Percentiles rank a stretch among this genome's conserved stretches.
Evolutionary conservation across 2,888 invertebrate genomes (phyloP).

Genomic region (Dryadula phaetusa): DNA sequence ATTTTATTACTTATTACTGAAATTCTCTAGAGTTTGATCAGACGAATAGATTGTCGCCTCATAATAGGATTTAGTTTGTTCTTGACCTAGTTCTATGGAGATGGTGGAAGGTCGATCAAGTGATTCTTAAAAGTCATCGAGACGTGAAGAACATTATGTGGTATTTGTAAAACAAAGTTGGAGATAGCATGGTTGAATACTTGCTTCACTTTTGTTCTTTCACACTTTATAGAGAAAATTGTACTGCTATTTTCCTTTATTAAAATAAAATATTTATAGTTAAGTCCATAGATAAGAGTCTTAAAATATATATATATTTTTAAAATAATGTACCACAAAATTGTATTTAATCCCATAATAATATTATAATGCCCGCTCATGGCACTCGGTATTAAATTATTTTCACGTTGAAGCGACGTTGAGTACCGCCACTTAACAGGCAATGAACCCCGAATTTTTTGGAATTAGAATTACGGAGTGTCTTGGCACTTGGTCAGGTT

Average conservation of each 20-base stretch:
- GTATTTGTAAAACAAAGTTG: conserved; percentile 14
- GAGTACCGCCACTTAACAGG: too few species aligned
- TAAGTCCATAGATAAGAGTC: too few species aligned
- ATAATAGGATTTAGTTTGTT: conserved; percentile 39
- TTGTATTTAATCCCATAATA: too few species aligned
- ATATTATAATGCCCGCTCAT: too few species aligned
- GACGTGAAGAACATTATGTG: conserved; percentile 4
- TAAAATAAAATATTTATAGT: neutral
- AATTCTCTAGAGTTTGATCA: conserved; percentile 29
- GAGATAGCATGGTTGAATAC: neutral
- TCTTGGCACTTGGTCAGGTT: too few species aligned
- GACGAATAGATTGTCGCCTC: conserved; percentile 36
- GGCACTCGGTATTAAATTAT: too few species aligned
- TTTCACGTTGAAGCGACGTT: too few species aligned
- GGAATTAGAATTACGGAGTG: too few species aligned
- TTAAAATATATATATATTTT: too few species aligned
- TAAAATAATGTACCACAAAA: too few species aligned
- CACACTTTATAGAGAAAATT: neutral
- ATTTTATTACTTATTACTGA: conserved; percentile 13
- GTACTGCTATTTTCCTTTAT: neutral
- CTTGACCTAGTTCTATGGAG: conserved; percentile 35
- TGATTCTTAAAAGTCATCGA: conserved; percentile 21
- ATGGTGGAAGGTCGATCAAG: conserved; percentile 25
- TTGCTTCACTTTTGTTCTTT: neutral
- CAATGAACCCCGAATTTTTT: too few species aligned